These are phyloP conservation scores for Semotilus atromaculatus DNA, from an alignment of 2,797 vertebrate genomes.

Conservation along the genomic window DNA sequence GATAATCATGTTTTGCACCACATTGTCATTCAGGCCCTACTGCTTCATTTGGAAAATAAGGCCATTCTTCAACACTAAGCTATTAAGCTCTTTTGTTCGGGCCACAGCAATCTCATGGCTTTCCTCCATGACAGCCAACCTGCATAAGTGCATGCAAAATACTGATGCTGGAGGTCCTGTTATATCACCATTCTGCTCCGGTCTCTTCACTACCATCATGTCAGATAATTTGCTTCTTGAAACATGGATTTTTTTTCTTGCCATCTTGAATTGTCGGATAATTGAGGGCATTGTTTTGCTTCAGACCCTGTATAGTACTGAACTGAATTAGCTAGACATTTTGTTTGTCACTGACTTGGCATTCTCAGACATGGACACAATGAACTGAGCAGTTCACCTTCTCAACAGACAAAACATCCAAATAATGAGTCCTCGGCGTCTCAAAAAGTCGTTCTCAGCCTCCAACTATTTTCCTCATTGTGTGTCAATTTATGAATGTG, in stretches of 20 bases:
- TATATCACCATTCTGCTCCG: background rate
- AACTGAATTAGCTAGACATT: slow-evolving; percentile 18
- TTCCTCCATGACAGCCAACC: background rate
- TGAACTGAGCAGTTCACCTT: slow-evolving; percentile 17
- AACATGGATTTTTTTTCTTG: background rate
- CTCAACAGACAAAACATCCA: background rate
- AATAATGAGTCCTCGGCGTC: slow-evolving; percentile 10
- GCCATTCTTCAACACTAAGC: background rate
- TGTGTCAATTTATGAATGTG: slow-evolving; percentile 14
- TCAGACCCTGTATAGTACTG: background rate
- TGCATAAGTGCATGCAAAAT: background rate
- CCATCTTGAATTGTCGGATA: background rate
- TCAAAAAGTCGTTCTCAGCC: slow-evolving; percentile 10
- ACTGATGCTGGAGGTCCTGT: background rate
- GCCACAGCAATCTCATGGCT: background rate
- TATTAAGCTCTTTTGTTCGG: background rate
- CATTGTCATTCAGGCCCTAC: background rate
- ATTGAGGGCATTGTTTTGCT: background rate
- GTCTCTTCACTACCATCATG: background rate
- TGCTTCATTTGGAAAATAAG: background rate
- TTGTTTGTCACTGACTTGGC: slow-evolving; percentile 1
- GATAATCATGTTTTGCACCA: background rate
- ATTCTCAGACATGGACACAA: slow-evolving; percentile 1
- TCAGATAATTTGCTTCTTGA: background rate
- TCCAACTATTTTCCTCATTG: background rate